Percentiles rank a stretch among this genome's conserved stretches.
phyloP scores from a whole-genome alignment of 2,888 invertebrate genomes.

The Cyclophora albipunctata region DNA sequence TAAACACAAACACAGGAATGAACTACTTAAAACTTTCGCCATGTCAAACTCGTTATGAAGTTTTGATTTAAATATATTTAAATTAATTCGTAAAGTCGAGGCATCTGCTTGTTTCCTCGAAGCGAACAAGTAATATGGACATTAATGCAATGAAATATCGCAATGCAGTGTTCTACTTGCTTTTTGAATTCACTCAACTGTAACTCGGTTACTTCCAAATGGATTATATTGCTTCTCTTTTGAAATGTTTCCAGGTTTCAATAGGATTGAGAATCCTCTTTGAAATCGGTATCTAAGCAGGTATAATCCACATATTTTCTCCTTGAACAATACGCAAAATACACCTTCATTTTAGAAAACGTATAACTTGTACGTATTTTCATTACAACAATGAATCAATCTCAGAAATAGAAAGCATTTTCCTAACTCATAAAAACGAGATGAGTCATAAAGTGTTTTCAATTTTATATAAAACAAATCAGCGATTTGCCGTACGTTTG shows the following conservation, averaged over 20 bases:
- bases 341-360: too few species aligned
- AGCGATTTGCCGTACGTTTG: constrained; percentile 18
- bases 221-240: too few species aligned
- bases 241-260: too few species aligned
- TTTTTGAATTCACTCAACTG: neutral
- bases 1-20: constrained; percentile 15
- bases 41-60: constrained; percentile 30
- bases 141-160: constrained; percentile 17
- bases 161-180: constrained; percentile 1
- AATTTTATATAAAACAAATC: constrained; percentile 17
- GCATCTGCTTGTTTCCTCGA: constrained; percentile 25
- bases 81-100: constrained; percentile 38
- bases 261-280: too few species aligned
- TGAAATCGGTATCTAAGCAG: too few species aligned
- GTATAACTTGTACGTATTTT: too few species aligned
- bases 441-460: constrained; percentile 9
- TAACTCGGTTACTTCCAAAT: too few species aligned
- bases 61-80: constrained; percentile 36
- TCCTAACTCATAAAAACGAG: neutral
- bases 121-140: constrained; percentile 11
- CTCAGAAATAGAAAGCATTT: constrained; percentile 4
- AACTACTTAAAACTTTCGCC: constrained; percentile 22
- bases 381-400: neutral
- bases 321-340: too few species aligned
- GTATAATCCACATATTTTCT: too few species aligned